These are phyloP conservation scores for Propithecus deckenii DNA, from an alignment of 2,797 vertebrate genomes.

Conservation along the genomic window DNA sequence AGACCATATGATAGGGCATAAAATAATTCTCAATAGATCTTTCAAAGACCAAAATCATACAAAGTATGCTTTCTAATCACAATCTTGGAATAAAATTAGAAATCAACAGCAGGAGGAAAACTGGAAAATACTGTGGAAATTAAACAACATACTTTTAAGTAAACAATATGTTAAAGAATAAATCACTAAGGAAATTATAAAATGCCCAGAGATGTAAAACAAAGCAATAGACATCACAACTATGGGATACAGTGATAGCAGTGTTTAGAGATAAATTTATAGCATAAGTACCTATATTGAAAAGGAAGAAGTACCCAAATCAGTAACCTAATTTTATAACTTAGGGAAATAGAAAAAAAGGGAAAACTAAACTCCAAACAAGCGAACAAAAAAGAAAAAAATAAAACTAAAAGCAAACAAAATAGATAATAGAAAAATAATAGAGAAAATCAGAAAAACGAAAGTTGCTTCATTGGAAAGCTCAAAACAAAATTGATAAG, in stretches of 20 bases:
- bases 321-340: not conserved
- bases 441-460: not conserved
- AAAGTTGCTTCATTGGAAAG: not conserved
- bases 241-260: not conserved
- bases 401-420: not conserved
- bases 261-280: not conserved
- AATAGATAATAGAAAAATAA: not conserved
- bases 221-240: not conserved
- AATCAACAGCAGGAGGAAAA: not conserved
- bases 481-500: not conserved
- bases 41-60: not conserved
- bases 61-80: not conserved
- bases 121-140: not conserved
- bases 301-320: not conserved
- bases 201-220: not conserved
- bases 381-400: not conserved
- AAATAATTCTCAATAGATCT: not conserved
- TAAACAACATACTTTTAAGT: not conserved
- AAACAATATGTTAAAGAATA: not conserved
- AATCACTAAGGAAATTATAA: not conserved
- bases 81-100: not conserved
- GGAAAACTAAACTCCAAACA: not conserved
- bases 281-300: not conserved
- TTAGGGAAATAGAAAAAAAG: not conserved
- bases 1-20: not conserved